Percentiles rank a stretch among this genome's conserved stretches.
Evolutionary conservation across 2,888 invertebrate species (phyloP).

Genomic region (Ochlodes sylvanus): DNA sequence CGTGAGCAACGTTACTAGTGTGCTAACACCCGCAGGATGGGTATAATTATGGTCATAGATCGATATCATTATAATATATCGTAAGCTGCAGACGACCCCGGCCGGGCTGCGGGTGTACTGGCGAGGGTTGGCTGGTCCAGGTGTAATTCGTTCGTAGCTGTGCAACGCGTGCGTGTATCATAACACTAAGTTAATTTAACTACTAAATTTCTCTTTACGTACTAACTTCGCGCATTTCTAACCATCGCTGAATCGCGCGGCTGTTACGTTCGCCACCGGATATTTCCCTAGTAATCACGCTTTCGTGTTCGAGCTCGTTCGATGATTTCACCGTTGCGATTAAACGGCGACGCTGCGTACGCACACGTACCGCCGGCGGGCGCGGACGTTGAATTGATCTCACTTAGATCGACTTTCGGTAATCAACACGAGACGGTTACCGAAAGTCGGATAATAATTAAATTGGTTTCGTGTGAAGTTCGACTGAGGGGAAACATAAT

Average conservation of each 20-base stretch:
- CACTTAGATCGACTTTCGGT: constrained; percentile 38
- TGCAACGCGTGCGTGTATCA: constrained; percentile 16
- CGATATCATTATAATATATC: constrained; percentile 6
- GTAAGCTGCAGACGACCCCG: background rate
- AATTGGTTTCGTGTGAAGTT: constrained; percentile 5
- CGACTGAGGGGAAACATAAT: constrained; percentile 25
- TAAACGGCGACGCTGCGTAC: constrained; percentile 16
- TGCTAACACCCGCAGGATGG: constrained; percentile 35
- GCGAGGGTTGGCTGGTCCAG: constrained; percentile 29
- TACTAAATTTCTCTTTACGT: constrained; percentile 20
- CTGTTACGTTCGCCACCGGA: constrained; percentile 36
- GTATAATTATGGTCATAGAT: constrained; percentile 25
- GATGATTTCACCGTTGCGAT: background rate
- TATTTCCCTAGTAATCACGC: constrained; percentile 57
- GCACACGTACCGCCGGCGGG: background rate
- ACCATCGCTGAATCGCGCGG: constrained; percentile 23
- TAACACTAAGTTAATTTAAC: constrained; percentile 3
- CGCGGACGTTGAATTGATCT: constrained; percentile 47
- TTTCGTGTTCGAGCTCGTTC: constrained; percentile 46
- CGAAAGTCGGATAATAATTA: constrained; percentile 32
- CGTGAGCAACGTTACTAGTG: constrained; percentile 35
- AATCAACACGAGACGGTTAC: constrained; percentile 1
- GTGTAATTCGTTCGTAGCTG: constrained; percentile 19
- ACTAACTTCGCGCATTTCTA: constrained; percentile 17
- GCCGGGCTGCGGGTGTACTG: constrained; percentile 19